These are phyloP conservation scores for Dicyrtomina minuta DNA, from an alignment of 2,888 invertebrate genomes.

Conservation along the genomic window DNA sequence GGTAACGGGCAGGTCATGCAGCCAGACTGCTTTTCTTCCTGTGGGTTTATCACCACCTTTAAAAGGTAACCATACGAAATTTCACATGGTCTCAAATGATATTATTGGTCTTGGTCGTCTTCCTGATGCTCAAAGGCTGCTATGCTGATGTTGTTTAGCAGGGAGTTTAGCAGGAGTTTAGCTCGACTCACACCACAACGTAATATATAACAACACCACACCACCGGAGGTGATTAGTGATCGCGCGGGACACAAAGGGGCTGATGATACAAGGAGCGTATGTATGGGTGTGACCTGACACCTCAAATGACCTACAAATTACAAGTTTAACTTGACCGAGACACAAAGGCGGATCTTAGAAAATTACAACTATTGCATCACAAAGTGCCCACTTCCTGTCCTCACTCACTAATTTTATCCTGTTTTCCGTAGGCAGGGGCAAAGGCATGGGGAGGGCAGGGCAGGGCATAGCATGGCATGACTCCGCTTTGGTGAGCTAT, in stretches of 20 bases:
- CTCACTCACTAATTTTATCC: conserved; percentile 46
- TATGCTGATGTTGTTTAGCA: too few relatives aligned
- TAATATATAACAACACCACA: too few relatives aligned
- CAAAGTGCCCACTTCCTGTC: conserved; percentile 52
- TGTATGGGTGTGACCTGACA: conserved; percentile 52
- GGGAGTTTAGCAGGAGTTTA: too few relatives aligned
- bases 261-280: conserved; percentile 8
- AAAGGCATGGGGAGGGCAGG: background rate
- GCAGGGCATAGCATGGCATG: background rate
- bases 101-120: background rate
- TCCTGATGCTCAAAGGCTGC: too few relatives aligned
- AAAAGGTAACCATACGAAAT: background rate
- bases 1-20: too few relatives aligned
- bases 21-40: background rate
- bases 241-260: background rate
- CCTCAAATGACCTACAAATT: conserved; percentile 53
- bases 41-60: too few relatives aligned
- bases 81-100: background rate
- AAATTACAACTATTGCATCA: conserved; percentile 49
- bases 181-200: too few relatives aligned
- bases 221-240: conserved; percentile 1
- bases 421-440: background rate
- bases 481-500: background rate
- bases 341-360: conserved; percentile 26
- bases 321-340: conserved; percentile 40